Evolutionary conservation across 2,113 vertebrate species (phyloP).

Genomic region (Hippocampus comes): DNA sequence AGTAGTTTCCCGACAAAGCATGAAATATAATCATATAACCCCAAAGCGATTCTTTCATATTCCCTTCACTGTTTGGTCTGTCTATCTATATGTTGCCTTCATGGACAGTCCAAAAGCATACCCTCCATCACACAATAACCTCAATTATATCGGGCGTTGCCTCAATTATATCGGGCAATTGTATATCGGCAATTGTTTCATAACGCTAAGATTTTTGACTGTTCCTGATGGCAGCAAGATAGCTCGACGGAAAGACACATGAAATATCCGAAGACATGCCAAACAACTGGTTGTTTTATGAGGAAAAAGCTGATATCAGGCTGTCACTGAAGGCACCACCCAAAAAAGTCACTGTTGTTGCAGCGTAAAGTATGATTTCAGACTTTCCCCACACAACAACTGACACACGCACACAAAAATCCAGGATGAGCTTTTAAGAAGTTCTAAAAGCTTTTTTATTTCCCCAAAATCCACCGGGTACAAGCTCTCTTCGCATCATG

Average conservation of each 20-base stretch:
- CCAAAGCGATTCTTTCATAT: neutral
- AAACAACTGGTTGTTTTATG: no score
- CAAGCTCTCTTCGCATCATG: constrained; percentile 22
- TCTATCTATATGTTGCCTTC: neutral
- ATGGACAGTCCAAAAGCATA: neutral
- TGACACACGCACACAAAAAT: constrained; percentile 12
- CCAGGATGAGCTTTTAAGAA: constrained; percentile 39
- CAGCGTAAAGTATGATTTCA: neutral
- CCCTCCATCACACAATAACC: no score
- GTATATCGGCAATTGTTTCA: no score
- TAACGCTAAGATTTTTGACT: no score
- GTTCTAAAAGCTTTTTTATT: constrained; percentile 71
- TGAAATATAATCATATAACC: no score
- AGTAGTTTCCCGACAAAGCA: neutral
- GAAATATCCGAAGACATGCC: no score
- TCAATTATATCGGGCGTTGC: no score
- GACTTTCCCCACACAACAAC: neutral
- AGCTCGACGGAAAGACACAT: no score
- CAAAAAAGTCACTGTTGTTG: no score
- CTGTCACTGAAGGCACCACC: neutral
- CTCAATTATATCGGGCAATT: no score
- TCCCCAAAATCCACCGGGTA: constrained; percentile 54
- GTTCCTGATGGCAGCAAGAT: no score
- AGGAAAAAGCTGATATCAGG: no score
- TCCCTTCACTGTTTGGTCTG: neutral